phyloP scores from a whole-genome alignment of 2,797 vertebrate species.

The Botia kubotai region DNA sequence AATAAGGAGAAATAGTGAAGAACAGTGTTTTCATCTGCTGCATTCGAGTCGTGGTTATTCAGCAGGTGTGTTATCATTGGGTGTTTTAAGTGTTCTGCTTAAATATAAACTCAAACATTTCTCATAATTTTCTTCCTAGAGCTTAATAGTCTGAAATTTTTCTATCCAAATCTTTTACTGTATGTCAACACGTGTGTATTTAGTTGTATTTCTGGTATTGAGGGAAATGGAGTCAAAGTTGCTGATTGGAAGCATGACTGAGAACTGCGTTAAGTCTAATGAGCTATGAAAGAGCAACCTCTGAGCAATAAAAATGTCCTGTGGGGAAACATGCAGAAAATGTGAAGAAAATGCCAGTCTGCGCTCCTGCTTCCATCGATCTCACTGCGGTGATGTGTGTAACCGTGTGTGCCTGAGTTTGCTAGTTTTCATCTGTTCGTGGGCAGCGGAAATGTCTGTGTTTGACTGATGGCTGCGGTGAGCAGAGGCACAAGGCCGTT shows the following conservation, averaged over 20 bases:
- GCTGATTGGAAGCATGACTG: neutral
- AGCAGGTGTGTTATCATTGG: too few species aligned
- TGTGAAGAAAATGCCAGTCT: conserved; percentile 75
- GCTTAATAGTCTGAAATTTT: neutral
- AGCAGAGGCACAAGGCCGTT: neutral
- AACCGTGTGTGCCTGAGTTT: conserved; percentile 8
- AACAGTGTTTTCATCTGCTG: neutral
- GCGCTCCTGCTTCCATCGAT: conserved; percentile 82
- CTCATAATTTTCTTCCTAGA: neutral
- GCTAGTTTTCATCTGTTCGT: conserved; percentile 41
- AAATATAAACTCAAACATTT: too few species aligned
- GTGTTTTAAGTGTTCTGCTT: too few species aligned
- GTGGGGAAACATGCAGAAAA: conserved; percentile 76
- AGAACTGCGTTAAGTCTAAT: neutral
- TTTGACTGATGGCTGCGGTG: conserved; percentile 46
- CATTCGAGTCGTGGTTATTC: neutral
- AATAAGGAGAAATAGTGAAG: neutral
- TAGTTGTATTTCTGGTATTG: neutral
- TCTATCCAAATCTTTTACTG: neutral
- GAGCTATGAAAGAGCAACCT: neutral
- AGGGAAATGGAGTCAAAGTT: neutral
- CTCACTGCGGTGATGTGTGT: conserved; percentile 76
- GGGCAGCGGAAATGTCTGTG: neutral
- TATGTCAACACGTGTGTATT: neutral
- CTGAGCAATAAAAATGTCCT: neutral